Evolutionary conservation across 2,113 vertebrate genomes (phyloP), one percentile per base, ranked within the genome.

Genomic region (Charadrius vociferus): DNA sequence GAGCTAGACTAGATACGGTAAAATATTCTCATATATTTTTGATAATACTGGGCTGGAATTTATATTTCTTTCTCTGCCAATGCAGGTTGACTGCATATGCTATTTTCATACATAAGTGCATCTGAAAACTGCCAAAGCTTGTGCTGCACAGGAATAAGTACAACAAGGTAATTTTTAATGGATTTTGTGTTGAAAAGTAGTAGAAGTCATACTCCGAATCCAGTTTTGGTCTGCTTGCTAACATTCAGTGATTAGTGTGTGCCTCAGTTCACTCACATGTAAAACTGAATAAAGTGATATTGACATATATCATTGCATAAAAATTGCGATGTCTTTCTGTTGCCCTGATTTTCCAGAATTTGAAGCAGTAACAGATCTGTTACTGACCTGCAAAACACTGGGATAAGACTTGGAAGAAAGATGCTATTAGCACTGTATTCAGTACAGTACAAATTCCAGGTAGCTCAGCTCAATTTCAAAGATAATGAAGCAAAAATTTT

Each of bases 231-330:
- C 47, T 88, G 49, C 41, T 83, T 29, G 26, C 15, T 68, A 21
- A 49, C 21, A 47, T 49, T 74, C 39, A 41, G 24, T 85, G 45
- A 19, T 61, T 52, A 32, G 3, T 29, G 19, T 61, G 47, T 73
- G 6, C 20, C 63, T 86, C 26, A 5, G 5, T 65, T 75, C 21
- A 36, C 43, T 50, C 6, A 18, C 0, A 0, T 53, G 29, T 72
- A 14, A 72, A 55, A 65, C 5, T 68, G 58, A 67, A 41, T 77
- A 41, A 72, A 81, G 34, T 17, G 59, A 11, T 26, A 52, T 5
- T 93, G 68, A 41, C 19, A 22, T 14, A 12, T 30, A 32, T 81
- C 12, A 36, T 41, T 18, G 19, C 49, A 61, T 53, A 6, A 70
- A 62, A 79, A 39, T 52, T 63, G 20, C 32, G 14, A 1, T 55